These are phyloP conservation scores for Ceratitis capitata DNA, from an alignment of 1,140 invertebrate genomes.

Conservation along the genomic window DNA sequence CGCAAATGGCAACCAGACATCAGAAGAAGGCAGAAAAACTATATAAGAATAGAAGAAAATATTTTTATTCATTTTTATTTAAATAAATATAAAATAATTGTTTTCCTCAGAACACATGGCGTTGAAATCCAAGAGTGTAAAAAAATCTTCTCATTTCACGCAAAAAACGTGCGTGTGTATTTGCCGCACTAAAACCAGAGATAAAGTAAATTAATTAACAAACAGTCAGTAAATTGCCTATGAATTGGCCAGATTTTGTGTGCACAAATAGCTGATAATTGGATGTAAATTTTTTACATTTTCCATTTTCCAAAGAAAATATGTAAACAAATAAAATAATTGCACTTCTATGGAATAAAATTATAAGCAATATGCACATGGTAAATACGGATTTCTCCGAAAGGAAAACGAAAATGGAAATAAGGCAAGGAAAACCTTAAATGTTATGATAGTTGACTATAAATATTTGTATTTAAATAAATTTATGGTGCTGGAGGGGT, in stretches of 20 bases:
- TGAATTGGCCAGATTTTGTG: constrained; percentile 6
- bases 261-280: neutral
- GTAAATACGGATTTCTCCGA: neutral
- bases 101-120: too few species aligned
- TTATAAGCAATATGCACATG: neutral
- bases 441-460: neutral
- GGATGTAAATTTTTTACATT: neutral
- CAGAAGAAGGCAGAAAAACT: too few species aligned
- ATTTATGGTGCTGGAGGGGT: neutral
- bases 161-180: too few species aligned
- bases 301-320: too few species aligned
- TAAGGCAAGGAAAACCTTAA: neutral
- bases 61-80: too few species aligned
- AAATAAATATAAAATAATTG: too few species aligned
- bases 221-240: neutral
- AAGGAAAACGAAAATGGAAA: too few species aligned
- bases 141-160: too few species aligned
- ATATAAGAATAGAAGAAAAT: too few species aligned
- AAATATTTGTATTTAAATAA: constrained; percentile 9
- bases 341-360: neutral
- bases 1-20: too few species aligned
- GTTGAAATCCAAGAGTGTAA: too few species aligned
- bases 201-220: neutral
- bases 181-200: neutral
- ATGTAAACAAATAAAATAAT: constrained; percentile 3